These are phyloP conservation scores for Mico argentatus DNA, from an alignment of 2,797 vertebrate species.

Conservation along the genomic window DNA sequence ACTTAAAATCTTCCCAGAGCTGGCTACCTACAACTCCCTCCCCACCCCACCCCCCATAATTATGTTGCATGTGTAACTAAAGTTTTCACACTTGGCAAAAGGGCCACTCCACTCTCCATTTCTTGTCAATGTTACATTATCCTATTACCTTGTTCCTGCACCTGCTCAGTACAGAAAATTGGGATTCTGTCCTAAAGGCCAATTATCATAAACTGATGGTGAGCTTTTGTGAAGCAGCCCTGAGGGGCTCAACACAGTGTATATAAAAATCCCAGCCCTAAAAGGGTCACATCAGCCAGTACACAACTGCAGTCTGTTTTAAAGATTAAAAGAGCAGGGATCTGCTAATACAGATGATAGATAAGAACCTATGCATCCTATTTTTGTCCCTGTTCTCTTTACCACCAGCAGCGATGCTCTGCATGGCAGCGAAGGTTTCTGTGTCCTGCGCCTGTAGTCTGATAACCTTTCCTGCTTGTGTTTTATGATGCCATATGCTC, in stretches of 20 bases:
- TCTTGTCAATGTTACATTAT: neutral
- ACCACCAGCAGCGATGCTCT: conserved; percentile 55
- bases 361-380: conserved; percentile 45
- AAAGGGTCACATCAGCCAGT: neutral
- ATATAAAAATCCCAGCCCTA: neutral
- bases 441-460: conserved; percentile 59
- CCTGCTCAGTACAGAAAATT: neutral
- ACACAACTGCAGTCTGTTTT: neutral
- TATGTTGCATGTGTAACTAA: neutral
- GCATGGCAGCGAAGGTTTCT: conserved; percentile 72
- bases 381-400: conserved; percentile 66
- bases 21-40: neutral
- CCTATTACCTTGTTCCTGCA: conserved; percentile 1
- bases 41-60: neutral
- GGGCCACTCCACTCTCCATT: neutral
- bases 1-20: neutral
- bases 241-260: neutral
- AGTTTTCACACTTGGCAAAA: neutral
- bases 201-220: neutral
- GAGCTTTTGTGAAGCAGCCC: conserved; percentile 2
- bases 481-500: conserved; percentile 78
- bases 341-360: neutral
- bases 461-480: conserved; percentile 77
- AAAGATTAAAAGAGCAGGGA: conserved; percentile 24
- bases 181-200: neutral